Evolutionary conservation across 1,140 invertebrate genomes (phyloP).

Genomic region (Habropoda laboriosa): DNA sequence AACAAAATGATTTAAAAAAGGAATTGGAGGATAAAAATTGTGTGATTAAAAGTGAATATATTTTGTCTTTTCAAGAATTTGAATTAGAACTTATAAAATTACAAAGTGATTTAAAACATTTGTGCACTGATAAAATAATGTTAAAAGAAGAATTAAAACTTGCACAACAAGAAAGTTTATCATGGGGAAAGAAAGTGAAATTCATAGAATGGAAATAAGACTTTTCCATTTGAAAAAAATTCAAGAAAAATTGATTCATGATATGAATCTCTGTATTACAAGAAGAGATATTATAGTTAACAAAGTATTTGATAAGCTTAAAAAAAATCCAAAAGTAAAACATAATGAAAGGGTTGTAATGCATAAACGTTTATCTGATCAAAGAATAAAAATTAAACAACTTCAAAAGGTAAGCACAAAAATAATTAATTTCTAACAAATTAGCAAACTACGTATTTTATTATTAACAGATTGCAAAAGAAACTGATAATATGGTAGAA

Average conservation of each 20-base stretch:
- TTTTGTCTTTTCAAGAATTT: conserved; percentile 82
- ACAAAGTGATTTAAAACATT: conserved; percentile 85
- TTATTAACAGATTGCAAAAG: conserved; percentile 73
- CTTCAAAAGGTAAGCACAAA: conserved; percentile 78
- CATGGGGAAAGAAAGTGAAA: conserved; percentile 91
- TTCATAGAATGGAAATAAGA: conserved; percentile 90
- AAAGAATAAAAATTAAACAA: conserved; percentile 83
- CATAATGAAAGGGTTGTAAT: conserved; percentile 76
- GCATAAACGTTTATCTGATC: conserved; percentile 82
- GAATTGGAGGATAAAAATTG: conserved; percentile 84
- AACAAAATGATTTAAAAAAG: conserved; percentile 83
- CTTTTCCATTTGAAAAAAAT: conserved; percentile 85
- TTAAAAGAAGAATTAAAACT: conserved; percentile 85
- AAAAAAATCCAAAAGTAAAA: conserved; percentile 77
- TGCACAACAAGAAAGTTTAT: conserved; percentile 86
- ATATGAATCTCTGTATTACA: conserved; percentile 88
- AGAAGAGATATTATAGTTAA: conserved; percentile 87
- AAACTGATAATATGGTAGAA: conserved; percentile 68
- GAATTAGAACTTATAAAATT: conserved; percentile 86
- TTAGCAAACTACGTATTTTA: conserved; percentile 45
- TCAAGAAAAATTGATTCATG: conserved; percentile 88
- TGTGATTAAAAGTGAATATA: conserved; percentile 82
- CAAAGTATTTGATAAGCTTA: conserved; percentile 83
- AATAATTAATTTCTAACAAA: neutral
- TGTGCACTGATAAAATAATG: conserved; percentile 85